Conservation (phyloP, 1,140 invertebrate genomes). For the Colletes latitarsis region DNA sequence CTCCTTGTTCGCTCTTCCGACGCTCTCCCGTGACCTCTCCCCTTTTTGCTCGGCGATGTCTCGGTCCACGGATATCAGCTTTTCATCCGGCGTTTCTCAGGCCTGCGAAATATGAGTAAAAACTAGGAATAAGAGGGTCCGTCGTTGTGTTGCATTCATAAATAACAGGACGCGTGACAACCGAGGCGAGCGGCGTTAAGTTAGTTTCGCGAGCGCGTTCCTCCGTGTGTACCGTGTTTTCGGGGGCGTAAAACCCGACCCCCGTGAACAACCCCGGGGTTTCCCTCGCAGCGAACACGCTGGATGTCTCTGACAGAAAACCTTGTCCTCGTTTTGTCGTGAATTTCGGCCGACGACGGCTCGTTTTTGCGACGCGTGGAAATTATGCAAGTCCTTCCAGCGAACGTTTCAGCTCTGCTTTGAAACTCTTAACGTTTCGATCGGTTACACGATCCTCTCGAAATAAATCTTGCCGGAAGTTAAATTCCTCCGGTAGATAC, state of each 20-base stretch:
- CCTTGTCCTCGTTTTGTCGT: constrained; percentile 47
- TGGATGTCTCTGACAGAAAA: constrained; percentile 36
- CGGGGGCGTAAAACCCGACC: constrained; percentile 30
- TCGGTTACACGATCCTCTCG: too few species aligned
- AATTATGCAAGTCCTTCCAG: neutral
- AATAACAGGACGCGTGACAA: constrained; percentile 75
- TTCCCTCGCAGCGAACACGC: constrained; percentile 6
- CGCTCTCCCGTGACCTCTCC: neutral
- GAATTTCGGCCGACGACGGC: constrained; percentile 23
- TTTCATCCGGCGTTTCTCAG: constrained; percentile 56
- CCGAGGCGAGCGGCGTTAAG: constrained; percentile 56
- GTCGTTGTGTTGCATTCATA: constrained; percentile 69
- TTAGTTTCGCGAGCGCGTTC: constrained; percentile 53
- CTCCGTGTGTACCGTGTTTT: constrained; percentile 46
- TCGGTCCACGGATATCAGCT: constrained; percentile 66
- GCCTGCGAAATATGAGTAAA: constrained; percentile 75
- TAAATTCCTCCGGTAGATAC: too few species aligned
- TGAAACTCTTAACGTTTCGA: too few species aligned
- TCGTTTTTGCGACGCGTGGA: neutral
- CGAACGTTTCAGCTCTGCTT: too few species aligned
- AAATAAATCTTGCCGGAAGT: too few species aligned
- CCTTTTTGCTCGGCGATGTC: constrained; percentile 54
- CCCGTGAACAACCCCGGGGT: neutral
- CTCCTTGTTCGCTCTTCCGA: constrained; percentile 38
- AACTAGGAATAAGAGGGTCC: constrained; percentile 78